A percentile compares a stretch with the other conserved stretches of the same genome.
Conservation (phyloP, 2,113 vertebrate genomes). For the Pterocles orientalis region DNA sequence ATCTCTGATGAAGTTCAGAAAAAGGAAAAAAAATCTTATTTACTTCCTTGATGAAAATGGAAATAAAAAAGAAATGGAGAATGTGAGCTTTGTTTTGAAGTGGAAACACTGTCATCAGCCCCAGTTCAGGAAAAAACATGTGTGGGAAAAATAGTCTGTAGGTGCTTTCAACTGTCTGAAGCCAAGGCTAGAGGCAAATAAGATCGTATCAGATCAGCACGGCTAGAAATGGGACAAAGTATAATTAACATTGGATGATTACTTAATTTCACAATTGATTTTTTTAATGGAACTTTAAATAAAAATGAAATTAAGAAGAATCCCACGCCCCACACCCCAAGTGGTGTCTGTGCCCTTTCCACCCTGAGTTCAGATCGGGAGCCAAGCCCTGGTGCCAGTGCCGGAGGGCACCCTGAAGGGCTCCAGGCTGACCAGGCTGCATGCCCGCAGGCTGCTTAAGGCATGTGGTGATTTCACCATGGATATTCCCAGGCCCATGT, state of each 20-base stretch:
- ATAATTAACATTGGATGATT: neutral
- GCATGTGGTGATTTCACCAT: accelerated
- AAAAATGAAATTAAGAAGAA: neutral
- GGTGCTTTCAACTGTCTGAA: neutral
- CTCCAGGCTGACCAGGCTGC: neutral
- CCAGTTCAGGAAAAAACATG: neutral
- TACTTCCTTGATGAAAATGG: neutral
- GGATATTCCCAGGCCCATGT: accelerated
- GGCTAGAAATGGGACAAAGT: neutral
- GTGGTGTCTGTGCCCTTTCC: neutral
- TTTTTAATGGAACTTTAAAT: neutral
- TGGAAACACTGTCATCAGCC: neutral
- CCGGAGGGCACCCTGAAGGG: accelerated
- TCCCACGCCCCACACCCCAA: accelerated
- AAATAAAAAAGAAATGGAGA: neutral
- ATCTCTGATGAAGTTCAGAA: neutral
- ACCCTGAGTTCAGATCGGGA: neutral
- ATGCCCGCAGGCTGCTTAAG: accelerated
- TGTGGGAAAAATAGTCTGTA: neutral
- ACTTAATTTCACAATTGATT: neutral
- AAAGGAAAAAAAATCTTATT: neutral
- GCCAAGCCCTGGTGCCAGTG: accelerated
- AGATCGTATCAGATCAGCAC: neutral
- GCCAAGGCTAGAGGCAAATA: slow-evolving; percentile 19
- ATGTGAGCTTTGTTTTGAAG: neutral